A percentile compares a stretch with the other conserved stretches of the same genome.
Conservation (phyloP, 2,797 vertebrate species). For the Petrocephalus sullivani region DNA sequence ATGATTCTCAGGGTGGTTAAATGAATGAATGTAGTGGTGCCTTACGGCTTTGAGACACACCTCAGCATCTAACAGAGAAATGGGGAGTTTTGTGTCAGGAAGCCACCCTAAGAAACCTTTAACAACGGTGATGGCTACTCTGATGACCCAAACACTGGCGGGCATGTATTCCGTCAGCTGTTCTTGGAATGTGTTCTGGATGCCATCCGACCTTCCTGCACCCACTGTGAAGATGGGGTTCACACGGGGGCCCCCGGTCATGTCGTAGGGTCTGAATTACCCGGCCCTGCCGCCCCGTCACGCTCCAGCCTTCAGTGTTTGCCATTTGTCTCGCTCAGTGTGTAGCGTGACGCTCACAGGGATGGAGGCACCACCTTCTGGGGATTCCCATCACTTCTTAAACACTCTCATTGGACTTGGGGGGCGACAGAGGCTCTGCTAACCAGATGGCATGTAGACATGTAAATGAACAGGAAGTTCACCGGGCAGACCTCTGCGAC, state of each 20-base stretch:
- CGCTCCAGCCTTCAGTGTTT: background rate
- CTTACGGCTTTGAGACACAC: background rate
- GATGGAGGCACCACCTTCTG: background rate
- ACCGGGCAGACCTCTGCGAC: background rate
- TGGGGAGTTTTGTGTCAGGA: background rate
- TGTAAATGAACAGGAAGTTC: background rate
- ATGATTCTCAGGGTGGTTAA: background rate
- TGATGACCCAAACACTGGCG: background rate
- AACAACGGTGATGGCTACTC: no score
- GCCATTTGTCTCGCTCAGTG: background rate
- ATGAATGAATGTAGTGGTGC: background rate
- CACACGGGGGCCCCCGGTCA: background rate
- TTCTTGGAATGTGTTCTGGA: background rate
- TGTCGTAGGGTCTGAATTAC: background rate
- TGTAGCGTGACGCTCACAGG: background rate
- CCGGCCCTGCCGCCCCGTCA: background rate
- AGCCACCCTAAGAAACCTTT: background rate
- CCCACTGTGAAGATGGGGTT: background rate
- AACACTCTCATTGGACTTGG: background rate
- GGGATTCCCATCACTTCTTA: conserved; percentile 9
- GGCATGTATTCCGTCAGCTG: background rate
- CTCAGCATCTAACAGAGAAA: background rate
- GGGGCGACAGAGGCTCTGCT: background rate
- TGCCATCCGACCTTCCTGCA: background rate
- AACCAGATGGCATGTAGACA: conserved; percentile 1